Base-by-base conservation (phyloP, 1,140 invertebrate genomes). In the Lineus longissimus region DNA sequence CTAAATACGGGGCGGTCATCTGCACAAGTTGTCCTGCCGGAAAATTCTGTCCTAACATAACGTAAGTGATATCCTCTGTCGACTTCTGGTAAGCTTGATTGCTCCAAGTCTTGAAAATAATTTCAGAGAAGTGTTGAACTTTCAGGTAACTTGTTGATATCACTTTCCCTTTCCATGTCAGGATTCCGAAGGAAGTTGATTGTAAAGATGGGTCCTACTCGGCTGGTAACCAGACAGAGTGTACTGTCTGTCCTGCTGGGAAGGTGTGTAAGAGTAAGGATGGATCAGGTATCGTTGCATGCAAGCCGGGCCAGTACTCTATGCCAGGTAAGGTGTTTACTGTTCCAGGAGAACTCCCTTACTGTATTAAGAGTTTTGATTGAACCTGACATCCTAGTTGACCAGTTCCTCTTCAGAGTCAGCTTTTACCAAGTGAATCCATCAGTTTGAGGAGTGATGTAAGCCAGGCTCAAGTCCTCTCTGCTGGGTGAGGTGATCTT, bases 1-100 rank as follows among this genome's bases (percentile, higher is more conserved):
- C 33, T 7, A 36, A 36, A 15, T 36, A 36, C 15, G 33, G 33
- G 6, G 33, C 33, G 4, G 73, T 59, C 23, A 63, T 36, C n/a
- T 78, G 75, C 62, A 73, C 71, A 0, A 36, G 30, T 11, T 78
- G 75, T 62, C 70, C 74, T 13, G 68, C 68, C 15, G 75, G 72
- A 47, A 59, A 27, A 9, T 61, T 7, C 54, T 58, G 9, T 29
- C 43, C n/a, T 19, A 19, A 27, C 2, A 9, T 27, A 17, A 15
- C n/a, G 9, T n/a, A n/a, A 61, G n/a, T 36, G 4, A 36, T n/a
- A n/a, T 9, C 9, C 9, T 11, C 58, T 17, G 7, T 11, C 7
- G 17, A 31, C 15, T 29, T 19, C 61, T 7, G 7, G 22, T 62
- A 13, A 11, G 19, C 13, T 62, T 19, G 6, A 29, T 7, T 9